Base-by-base conservation (phyloP, 53 echinoderm and acorn worm genomes). In the Echinometra lucunter region DNA sequence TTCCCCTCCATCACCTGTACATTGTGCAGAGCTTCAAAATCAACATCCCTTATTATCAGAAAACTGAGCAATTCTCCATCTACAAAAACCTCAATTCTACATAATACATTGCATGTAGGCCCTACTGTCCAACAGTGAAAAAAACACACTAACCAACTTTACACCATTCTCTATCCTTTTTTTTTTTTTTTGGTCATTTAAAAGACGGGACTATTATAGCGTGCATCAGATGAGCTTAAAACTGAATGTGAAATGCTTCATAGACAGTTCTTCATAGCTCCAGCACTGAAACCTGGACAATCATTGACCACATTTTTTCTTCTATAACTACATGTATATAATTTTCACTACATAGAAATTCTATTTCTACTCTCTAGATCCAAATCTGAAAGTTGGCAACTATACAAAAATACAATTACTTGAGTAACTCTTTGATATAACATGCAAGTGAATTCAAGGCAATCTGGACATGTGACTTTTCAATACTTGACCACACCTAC, bases 11-110 rank as follows among this genome's bases (percentile, higher is more conserved):
- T n/a, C n/a, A n/a, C n/a, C n/a, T n/a, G n/a, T n/a, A n/a, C n/a
- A n/a, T n/a, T n/a, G n/a, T n/a, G n/a, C n/a, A n/a, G n/a, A n/a
- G n/a, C n/a, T n/a, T n/a, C n/a, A n/a, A n/a, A n/a, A n/a, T n/a
- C n/a, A n/a, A n/a, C n/a, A n/a, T n/a, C 63, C 16, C 11, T 1
- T 12, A 12, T 34, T 69, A 42, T 78, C 78, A 78, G 78, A 18
- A 78, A 42, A 78, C 3, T 78, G 78, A 21, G 42, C 78, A 78
- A 40, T 78, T 42, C 42, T 78, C 78, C 78, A 78, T 78, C 78
- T 78, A 78, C 78, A 34, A 69, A 1, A 34, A 69, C 10, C n/a
- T n/a, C n/a, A n/a, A n/a, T n/a, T n/a, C 66, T 66, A 66, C 35
- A 74, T 56, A 7, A 56, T 56, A 13, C 56, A 56, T 56, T 56